Base-by-base conservation (phyloP, 2,888 invertebrate genomes). In the Bursaphelenchus okinawaensis region DNA sequence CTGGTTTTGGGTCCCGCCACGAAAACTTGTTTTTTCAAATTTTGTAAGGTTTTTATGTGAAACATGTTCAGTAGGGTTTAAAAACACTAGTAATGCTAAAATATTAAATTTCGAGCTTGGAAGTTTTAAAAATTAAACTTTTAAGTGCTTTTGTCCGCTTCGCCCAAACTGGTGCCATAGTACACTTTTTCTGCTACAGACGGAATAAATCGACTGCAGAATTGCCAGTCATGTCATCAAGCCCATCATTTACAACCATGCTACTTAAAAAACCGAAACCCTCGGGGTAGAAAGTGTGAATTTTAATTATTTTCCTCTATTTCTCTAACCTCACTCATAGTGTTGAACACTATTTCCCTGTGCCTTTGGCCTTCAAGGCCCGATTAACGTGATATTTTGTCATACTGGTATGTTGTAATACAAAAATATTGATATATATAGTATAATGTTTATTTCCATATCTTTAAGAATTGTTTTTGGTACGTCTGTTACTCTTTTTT, bases 131-230 rank as follows among this genome's bases (percentile, higher is more conserved):
- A 20, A 28, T 19, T 7, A 7, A 50, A 8, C 22, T 24, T 80
- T 87, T 71, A 85, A 90, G 92, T 85, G 93, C 94, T 24, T 91
- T 95, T 84, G 91, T 93, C 7, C 87, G 93, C 55, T 91, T 91
- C 84, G 16, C 40, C 40, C 91, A 93, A 1, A 90, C 90, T 84
- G 93, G 92, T 2, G 90, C 91, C 75, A 89, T 94, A 22, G 91
- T 93, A 0, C 95, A 95, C 85, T 92, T 91, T 82, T 92, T 91
- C 6, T 95, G 95, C 84, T 82, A 82, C 52, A 31, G 54, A 12
- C 40, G 40, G 40, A 40, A 40, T n/a, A n/a, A 40, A 40, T 40
- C 40, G 3, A 40, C 40, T 4, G 40, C 40, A 12, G 40, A 40
- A 40, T n/a, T 40, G 12, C 16, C 12, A 40, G n/a, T 4, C 40